A percentile compares a stretch with the other conserved stretches of the same genome.
Evolutionary conservation across 2,797 vertebrate genomes (phyloP).

Genomic region (Xyrichtys novacula): DNA sequence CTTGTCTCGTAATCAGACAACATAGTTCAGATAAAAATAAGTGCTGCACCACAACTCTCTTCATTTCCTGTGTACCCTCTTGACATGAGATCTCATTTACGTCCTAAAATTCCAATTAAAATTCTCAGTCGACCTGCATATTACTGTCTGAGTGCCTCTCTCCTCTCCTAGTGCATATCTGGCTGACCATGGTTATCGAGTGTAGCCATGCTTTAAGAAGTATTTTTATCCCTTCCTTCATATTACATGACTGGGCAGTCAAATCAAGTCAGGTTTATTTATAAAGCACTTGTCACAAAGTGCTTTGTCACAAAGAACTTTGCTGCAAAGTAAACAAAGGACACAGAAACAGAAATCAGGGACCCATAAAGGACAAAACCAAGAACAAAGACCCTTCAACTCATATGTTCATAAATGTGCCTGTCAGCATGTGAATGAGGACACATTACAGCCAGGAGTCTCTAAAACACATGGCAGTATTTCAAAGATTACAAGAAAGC

Average conservation of each 20-base stretch:
- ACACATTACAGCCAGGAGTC: constrained; percentile 13
- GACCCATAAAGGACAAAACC: constrained; percentile 17
- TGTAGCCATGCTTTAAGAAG: constrained; percentile 32
- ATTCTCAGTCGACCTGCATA: constrained; percentile 59
- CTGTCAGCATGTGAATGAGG: constrained; percentile 3
- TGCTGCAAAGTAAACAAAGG: constrained; percentile 45
- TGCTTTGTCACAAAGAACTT: constrained; percentile 46
- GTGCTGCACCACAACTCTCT: constrained; percentile 11
- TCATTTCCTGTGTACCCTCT: constrained; percentile 16
- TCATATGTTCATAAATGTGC: not conserved
- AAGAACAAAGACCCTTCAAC: not conserved
- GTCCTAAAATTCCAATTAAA: constrained; percentile 54
- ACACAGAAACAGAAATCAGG: constrained; percentile 35
- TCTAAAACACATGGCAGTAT: constrained; percentile 7
- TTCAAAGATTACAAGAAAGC: constrained; percentile 2
- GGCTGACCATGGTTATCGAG: constrained; percentile 37
- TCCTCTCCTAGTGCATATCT: constrained; percentile 37
- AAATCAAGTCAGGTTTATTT: constrained; percentile 64
- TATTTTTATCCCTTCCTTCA: constrained; percentile 54
- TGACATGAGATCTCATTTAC: constrained; percentile 57
- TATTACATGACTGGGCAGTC: constrained; percentile 54
- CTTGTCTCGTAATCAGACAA: constrained; percentile 27
- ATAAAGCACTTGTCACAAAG: constrained; percentile 53
- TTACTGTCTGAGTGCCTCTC: constrained; percentile 36
- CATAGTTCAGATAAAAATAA: constrained; percentile 29